phyloP scores from a whole-genome alignment of 2,888 invertebrate genomes.

The Chymomyza procnemis region DNA sequence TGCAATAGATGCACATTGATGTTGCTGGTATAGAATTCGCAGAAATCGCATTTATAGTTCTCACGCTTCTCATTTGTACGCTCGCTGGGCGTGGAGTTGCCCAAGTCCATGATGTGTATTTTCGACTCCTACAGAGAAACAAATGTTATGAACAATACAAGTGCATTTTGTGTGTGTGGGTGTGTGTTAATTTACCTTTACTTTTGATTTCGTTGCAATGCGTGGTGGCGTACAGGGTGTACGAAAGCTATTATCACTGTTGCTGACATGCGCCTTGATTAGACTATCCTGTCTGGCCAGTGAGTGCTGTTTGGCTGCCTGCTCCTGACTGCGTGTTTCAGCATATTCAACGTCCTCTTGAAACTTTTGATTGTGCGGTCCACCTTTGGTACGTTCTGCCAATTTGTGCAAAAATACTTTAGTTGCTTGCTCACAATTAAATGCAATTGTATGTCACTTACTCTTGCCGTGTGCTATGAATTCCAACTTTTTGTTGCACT shows the following conservation, averaged over 20 bases:
- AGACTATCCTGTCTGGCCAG: slow-evolving; percentile 31
- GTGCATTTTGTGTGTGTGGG: too few species aligned
- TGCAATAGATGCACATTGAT: slow-evolving; percentile 51
- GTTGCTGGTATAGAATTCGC: slow-evolving; percentile 46
- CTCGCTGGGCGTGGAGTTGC: background rate
- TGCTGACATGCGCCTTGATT: slow-evolving; percentile 44
- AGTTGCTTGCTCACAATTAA: too few species aligned
- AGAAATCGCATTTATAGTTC: slow-evolving; percentile 36
- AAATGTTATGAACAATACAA: background rate
- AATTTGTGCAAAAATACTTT: background rate
- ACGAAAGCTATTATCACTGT: slow-evolving; percentile 15
- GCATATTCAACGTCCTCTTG: slow-evolving; percentile 87
- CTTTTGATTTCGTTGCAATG: background rate
- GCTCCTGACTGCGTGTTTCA: slow-evolving; percentile 78
- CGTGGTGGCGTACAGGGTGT: background rate
- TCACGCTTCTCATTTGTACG: slow-evolving; percentile 14
- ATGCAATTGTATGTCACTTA: too few species aligned
- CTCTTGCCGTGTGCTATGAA: slow-evolving; percentile 90
- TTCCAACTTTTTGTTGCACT: slow-evolving; percentile 87
- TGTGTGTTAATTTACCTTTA: background rate
- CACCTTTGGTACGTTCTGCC: slow-evolving; percentile 37
- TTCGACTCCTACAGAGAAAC: slow-evolving; percentile 29
- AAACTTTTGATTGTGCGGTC: slow-evolving; percentile 84
- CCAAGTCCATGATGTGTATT: slow-evolving; percentile 51
- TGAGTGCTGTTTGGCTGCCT: background rate